These are phyloP conservation scores for Zaprionus lineosus DNA, from an alignment of 2,888 invertebrate species.

Conservation along the genomic window DNA sequence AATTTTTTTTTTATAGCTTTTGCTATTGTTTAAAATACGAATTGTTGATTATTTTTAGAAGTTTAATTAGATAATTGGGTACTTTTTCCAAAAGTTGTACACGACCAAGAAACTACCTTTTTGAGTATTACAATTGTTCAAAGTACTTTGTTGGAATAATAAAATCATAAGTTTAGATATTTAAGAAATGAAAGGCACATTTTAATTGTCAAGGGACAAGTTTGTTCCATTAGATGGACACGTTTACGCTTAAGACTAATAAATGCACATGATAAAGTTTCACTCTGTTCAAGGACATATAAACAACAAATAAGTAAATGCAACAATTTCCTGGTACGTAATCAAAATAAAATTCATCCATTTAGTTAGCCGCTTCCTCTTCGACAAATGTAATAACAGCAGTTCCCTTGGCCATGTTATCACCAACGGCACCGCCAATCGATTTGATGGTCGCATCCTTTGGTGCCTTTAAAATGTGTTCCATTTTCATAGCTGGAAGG, in stretches of 20 bases:
- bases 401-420: constrained; percentile 91
- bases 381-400: constrained; percentile 85
- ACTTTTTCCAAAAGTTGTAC: too few species aligned
- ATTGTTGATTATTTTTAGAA: not conserved
- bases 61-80: too few species aligned
- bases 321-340: constrained; percentile 61
- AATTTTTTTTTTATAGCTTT: constrained; percentile 1
- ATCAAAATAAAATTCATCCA: not conserved
- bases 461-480: constrained; percentile 95
- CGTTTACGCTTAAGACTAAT: constrained; percentile 61
- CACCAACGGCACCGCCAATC: constrained; percentile 89
- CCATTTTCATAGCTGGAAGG: constrained; percentile 98
- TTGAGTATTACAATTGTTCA: too few species aligned
- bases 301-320: constrained; percentile 57
- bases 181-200: constrained; percentile 8
- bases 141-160: not conserved
- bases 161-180: not conserved
- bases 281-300: constrained; percentile 26
- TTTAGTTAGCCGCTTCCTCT: constrained; percentile 37
- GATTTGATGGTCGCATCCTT: constrained; percentile 89
- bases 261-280: constrained; percentile 62
- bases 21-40: constrained; percentile 6
- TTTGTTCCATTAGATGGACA: constrained; percentile 60
- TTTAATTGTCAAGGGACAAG: constrained; percentile 47
- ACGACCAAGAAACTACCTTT: too few species aligned